Evolutionary conservation across 2,113 vertebrate genomes (phyloP).

Genomic region (Microcebus lehilahytsara): DNA sequence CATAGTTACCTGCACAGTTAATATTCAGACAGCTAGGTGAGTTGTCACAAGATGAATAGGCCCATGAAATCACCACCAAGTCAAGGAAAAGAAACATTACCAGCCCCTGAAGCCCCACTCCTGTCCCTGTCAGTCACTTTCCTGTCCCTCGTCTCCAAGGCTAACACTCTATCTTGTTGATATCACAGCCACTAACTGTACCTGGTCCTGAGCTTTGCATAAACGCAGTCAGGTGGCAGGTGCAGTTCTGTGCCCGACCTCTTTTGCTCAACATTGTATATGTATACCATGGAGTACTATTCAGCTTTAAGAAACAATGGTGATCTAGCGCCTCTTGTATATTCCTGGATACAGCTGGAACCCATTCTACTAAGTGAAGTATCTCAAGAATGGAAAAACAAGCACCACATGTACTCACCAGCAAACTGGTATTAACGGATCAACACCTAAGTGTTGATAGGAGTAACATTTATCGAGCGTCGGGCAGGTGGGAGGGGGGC

Average conservation of each 20-base stretch:
- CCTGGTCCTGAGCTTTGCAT: background rate
- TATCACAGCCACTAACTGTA: background rate
- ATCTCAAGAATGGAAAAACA: no score
- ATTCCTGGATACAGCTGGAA: no score
- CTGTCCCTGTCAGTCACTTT: background rate
- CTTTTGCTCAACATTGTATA: background rate
- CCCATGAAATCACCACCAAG: background rate
- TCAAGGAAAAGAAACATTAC: background rate
- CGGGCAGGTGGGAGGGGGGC: no score
- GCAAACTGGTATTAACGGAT: no score
- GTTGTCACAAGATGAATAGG: background rate
- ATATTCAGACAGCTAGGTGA: background rate
- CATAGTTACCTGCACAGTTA: background rate
- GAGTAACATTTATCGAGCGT: no score
- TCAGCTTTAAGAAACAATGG: no score
- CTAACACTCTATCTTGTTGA: background rate
- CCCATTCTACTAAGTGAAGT: no score
- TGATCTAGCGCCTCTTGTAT: no score
- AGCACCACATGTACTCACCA: no score
- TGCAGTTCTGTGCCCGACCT: fast-evolving
- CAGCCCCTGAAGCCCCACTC: background rate
- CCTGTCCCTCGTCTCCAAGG: background rate
- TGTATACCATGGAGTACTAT: no score
- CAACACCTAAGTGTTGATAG: no score
- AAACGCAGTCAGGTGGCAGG: background rate